A percentile compares a stretch with the other conserved stretches of the same genome.
These are phyloP conservation scores for Sorex maritimensis DNA, from an alignment of 2,797 vertebrate species.

Conservation along the genomic window DNA sequence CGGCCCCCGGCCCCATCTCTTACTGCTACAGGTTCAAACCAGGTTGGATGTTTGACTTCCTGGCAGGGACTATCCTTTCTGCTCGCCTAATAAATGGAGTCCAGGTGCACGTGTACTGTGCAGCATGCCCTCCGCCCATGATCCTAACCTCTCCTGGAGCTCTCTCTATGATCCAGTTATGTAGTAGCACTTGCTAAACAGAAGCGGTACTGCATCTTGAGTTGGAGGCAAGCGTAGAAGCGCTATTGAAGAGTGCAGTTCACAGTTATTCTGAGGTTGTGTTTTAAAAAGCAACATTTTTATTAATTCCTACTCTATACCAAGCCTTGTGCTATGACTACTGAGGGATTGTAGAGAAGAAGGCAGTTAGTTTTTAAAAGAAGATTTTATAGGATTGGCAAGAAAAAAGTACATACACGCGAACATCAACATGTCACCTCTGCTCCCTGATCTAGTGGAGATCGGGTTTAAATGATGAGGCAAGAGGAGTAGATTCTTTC, in stretches of 20 bases:
- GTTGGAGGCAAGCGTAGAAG: conserved; percentile 71
- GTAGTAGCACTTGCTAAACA: conserved; percentile 74
- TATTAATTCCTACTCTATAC: neutral
- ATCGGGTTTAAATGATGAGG: neutral
- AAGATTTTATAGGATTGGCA: neutral
- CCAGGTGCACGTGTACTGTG: conserved; percentile 81
- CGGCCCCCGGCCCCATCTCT: conserved; percentile 45
- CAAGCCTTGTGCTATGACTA: neutral
- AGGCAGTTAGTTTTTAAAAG: too few species aligned
- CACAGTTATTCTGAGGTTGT: neutral
- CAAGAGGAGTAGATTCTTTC: neutral
- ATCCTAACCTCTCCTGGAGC: conserved; percentile 69
- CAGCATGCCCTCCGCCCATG: conserved; percentile 23
- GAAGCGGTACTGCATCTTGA: conserved; percentile 61
- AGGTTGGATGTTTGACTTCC: conserved; percentile 84
- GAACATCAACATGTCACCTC: neutral
- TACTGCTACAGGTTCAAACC: conserved; percentile 84
- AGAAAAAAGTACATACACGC: conserved; percentile 2
- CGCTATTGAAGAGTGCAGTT: neutral
- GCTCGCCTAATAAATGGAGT: conserved; percentile 84
- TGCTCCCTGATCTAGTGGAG: neutral
- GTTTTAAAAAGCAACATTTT: conserved; percentile 43
- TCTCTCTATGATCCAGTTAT: conserved; percentile 61
- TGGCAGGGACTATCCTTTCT: conserved; percentile 85
- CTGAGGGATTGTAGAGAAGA: neutral